phyloP scores from a whole-genome alignment of 2,113 vertebrate species.

The Eulemur rufifrons region DNA sequence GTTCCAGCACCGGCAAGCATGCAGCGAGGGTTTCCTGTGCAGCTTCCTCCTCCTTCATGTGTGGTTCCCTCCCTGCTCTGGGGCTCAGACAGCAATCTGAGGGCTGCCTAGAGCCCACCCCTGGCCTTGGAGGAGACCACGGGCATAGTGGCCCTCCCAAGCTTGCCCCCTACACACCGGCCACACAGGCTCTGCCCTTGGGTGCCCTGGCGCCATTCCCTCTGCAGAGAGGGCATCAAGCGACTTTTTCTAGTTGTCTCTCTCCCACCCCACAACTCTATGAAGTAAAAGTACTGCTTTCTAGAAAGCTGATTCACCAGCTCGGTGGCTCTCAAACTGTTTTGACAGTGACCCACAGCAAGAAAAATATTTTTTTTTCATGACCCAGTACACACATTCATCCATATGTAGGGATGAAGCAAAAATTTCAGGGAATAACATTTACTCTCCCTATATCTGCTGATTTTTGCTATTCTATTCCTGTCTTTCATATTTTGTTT shows the following conservation, averaged over 20 bases:
- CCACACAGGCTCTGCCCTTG: neutral
- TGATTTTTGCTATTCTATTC: neutral
- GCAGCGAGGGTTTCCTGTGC: slow-evolving; percentile 78
- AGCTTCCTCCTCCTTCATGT: slow-evolving; percentile 61
- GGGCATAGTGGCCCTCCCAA: neutral
- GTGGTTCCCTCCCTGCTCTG: neutral
- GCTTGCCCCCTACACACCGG: neutral
- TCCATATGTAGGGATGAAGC: neutral
- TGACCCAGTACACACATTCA: neutral
- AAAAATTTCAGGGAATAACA: neutral
- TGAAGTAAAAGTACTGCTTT: slow-evolving; percentile 3
- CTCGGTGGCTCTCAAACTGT: neutral
- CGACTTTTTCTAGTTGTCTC: neutral
- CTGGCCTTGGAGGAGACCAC: neutral
- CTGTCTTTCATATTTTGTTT: neutral
- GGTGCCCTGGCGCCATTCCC: neutral
- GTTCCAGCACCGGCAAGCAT: slow-evolving; percentile 17
- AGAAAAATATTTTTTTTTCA: neutral
- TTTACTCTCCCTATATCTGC: neutral
- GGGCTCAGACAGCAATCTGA: neutral
- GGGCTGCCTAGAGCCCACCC: neutral
- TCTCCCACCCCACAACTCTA: neutral
- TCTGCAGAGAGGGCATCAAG: neutral
- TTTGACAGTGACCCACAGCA: neutral
- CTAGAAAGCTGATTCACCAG: slow-evolving; percentile 23